Evolutionary conservation across 1,140 invertebrate species (phyloP), one percentile per base, ranked within the genome.

Genomic region (Trichoplusia ni): DNA sequence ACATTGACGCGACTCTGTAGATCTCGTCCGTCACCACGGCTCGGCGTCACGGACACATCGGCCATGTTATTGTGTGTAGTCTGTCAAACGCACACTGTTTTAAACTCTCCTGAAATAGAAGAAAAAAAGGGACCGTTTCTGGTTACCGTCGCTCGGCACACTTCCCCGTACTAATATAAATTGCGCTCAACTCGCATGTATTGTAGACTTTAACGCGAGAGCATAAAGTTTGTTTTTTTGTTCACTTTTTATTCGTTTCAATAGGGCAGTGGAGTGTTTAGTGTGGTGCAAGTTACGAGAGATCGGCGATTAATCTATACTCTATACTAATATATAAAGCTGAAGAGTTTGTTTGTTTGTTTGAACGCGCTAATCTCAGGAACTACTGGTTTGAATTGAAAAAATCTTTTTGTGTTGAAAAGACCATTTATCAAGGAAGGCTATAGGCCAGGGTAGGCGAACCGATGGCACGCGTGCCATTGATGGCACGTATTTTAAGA

Each of bases 91-190:
- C 46, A 18, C 7, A 4, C 27, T 49, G 7, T 8, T 42, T 42
- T 42, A 6, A 13, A 49, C 25, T 4, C 14, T 8, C 27, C 46
- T 9, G 18, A 49, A 49, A 49, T 49, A 64, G 27, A 29, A 44
- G 25, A 49, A 66, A 60, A 47, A 66, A 61, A n/a, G n/a, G n/a
- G 18, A 4, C 59, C 62, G 67, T 47, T 63, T 63, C 67, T 66
- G 59, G 62, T 62, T 40, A 59, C 66, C 13, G 63, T 69, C 66
- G 31, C 40, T 37, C 21, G 19, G 21, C 58, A 51, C 21, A 40
- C n/a, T 67, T 60, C 64, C 31, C 44, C 58, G 47, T 59, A 67
- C 21, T 54, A 67, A 67, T 61, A 67, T 61, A 44, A 33, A 35
- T 62, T 67, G 54, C 49, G 60, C 38, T 47, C 42, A 53, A 59